These are phyloP conservation scores for Holothuria glaberrima DNA, from an alignment of 35 echinoderm and acorn worm genomes.

Conservation along the genomic window DNA sequence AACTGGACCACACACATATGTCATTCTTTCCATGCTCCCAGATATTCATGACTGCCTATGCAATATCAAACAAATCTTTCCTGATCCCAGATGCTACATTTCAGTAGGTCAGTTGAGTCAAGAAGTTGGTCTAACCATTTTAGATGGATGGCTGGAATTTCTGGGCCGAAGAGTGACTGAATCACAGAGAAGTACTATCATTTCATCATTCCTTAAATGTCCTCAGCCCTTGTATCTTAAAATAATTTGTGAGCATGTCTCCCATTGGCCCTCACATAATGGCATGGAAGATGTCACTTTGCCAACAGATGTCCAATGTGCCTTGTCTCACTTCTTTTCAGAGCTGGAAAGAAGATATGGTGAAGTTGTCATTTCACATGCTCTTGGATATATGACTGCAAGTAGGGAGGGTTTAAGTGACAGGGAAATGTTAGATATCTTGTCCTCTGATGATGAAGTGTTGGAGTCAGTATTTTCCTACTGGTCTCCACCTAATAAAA, in stretches of 20 bases:
- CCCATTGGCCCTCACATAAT: slow-evolving; percentile 76
- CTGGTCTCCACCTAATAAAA: slow-evolving; percentile 81
- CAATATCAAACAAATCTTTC: slow-evolving; percentile 48
- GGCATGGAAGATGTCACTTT: slow-evolving; percentile 8
- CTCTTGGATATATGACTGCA: slow-evolving; percentile 79
- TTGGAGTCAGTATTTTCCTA: slow-evolving; percentile 86
- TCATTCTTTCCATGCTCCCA: slow-evolving; percentile 74
- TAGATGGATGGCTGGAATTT: slow-evolving; percentile 69
- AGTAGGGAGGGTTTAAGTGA: slow-evolving; percentile 76
- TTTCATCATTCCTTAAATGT: slow-evolving; percentile 51
- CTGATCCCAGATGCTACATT: slow-evolving; percentile 66
- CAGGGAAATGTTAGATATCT: slow-evolving; percentile 77
- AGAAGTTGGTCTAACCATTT: slow-evolving; percentile 62
- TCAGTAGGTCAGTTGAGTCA: slow-evolving; percentile 56
- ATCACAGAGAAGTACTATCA: slow-evolving; percentile 55
- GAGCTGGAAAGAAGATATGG: slow-evolving; percentile 77
- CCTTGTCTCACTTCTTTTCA: slow-evolving; percentile 66
- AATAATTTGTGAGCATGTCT: slow-evolving; percentile 72
- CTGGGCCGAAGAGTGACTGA: slow-evolving; percentile 57
- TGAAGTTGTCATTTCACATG: slow-evolving; percentile 64
- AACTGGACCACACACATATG: slow-evolving; percentile 23
- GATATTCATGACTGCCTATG: slow-evolving; percentile 66
- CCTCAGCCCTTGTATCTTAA: slow-evolving; percentile 87
- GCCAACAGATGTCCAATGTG: slow-evolving; percentile 58
- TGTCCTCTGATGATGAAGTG: slow-evolving; percentile 84